Evolutionary conservation across 1,140 invertebrate genomes (phyloP).

Genomic region (Dendroctonus valens): DNA sequence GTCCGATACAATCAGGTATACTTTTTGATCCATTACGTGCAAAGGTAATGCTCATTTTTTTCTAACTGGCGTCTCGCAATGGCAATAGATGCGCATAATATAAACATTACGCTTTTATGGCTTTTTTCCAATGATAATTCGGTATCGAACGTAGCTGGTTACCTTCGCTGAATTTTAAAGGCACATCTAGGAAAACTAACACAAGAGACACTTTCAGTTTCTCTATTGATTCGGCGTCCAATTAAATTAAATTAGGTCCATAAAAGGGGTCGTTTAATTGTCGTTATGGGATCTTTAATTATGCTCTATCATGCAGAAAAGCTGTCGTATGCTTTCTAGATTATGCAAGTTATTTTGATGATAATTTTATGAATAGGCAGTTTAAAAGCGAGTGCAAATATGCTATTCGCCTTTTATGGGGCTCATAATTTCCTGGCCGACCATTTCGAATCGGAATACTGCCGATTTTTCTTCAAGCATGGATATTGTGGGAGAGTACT

Average conservation of each 20-base stretch:
- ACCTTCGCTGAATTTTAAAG: slow-evolving; percentile 19
- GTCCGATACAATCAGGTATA: too few relatives aligned
- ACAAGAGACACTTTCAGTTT: slow-evolving; percentile 17
- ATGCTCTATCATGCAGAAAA: slow-evolving; percentile 9
- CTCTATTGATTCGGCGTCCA: slow-evolving; percentile 8
- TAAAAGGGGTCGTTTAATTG: slow-evolving; percentile 8
- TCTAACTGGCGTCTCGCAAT: slow-evolving; percentile 4
- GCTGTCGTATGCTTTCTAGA: background rate
- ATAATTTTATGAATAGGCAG: slow-evolving; percentile 1
- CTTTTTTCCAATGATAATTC: slow-evolving; percentile 16
- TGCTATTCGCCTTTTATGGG: background rate
- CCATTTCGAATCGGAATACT: too few relatives aligned
- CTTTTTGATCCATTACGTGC: background rate
- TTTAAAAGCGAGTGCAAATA: background rate
- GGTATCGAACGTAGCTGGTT: slow-evolving; percentile 1
- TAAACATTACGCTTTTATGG: slow-evolving; percentile 14
- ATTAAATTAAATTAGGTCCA: slow-evolving; percentile 15
- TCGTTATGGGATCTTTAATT: slow-evolving; percentile 5
- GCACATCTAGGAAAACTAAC: slow-evolving; percentile 9
- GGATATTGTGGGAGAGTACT: too few relatives aligned
- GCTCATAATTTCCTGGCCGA: too few relatives aligned
- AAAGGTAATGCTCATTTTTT: slow-evolving; percentile 1
- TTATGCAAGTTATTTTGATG: slow-evolving; percentile 4
- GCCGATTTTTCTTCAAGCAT: too few relatives aligned
- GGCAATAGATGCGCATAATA: slow-evolving; percentile 12